A percentile compares a stretch with the other conserved stretches of the same genome.
Evolutionary conservation across 2,797 vertebrate species (phyloP).

Genomic region (Dicrostonyx torquatus): DNA sequence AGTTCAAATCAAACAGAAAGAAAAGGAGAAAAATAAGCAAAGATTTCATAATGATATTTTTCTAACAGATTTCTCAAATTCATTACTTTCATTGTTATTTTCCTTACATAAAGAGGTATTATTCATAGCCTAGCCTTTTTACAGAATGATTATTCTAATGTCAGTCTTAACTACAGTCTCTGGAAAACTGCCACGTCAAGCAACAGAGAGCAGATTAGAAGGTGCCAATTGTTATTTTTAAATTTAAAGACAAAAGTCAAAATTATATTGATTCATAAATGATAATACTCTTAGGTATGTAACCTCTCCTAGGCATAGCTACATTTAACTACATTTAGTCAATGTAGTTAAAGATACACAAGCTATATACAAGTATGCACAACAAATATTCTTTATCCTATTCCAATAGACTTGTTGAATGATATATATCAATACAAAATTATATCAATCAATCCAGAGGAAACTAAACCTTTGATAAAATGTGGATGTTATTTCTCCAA

Average conservation of each 20-base stretch:
- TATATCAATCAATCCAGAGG: neutral
- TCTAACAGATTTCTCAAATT: neutral
- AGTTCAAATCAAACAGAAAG: neutral
- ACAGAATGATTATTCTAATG: neutral
- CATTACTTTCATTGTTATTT: conserved; percentile 4
- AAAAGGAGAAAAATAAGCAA: conserved; percentile 15
- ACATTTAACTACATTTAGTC: neutral
- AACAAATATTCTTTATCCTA: neutral
- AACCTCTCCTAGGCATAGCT: neutral
- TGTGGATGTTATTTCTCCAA: conserved; percentile 7
- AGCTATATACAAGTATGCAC: neutral
- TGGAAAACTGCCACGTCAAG: neutral
- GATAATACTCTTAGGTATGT: neutral
- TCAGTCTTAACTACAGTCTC: neutral
- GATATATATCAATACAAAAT: neutral
- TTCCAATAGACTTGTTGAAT: neutral
- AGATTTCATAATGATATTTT: conserved; percentile 1
- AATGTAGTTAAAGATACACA: neutral
- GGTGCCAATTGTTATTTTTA: neutral
- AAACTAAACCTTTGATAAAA: neutral
- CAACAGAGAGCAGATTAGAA: neutral
- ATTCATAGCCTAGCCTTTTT: neutral
- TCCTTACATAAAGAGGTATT: conserved; percentile 31
- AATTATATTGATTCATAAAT: neutral
- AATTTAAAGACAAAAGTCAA: neutral